A percentile compares a stretch with the other conserved stretches of the same genome.
Evolutionary conservation across 2,888 invertebrate genomes (phyloP).

Genomic region (Fabriciana adippe): DNA sequence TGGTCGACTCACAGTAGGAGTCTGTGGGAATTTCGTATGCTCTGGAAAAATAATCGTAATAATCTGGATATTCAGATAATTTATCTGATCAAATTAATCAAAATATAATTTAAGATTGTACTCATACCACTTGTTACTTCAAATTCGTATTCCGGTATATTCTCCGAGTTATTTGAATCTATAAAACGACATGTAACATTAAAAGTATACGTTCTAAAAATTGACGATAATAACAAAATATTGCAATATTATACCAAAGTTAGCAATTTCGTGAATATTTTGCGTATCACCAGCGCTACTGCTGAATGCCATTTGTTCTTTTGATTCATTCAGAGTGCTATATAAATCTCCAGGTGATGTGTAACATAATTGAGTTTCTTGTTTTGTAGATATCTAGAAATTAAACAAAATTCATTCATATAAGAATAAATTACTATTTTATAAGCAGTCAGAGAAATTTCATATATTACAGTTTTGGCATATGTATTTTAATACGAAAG

Average conservation of each 20-base stretch:
- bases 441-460: no score
- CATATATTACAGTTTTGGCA: no score
- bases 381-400: slow-evolving; percentile 13
- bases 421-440: neutral
- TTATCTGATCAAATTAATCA: neutral
- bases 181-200: neutral
- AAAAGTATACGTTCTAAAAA: neutral
- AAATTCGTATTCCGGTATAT: slow-evolving; percentile 13
- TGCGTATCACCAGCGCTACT: slow-evolving; percentile 35
- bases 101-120: slow-evolving; percentile 2
- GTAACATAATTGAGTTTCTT: slow-evolving; percentile 4
- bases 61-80: neutral
- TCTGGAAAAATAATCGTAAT: slow-evolving; percentile 10
- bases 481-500: no score
- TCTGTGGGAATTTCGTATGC: slow-evolving; percentile 40
- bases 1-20: slow-evolving; percentile 52
- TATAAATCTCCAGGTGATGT: slow-evolving; percentile 2
- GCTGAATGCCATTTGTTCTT: slow-evolving; percentile 22
- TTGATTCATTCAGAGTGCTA: slow-evolving; percentile 22
- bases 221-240: neutral
- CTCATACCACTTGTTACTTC: slow-evolving; percentile 2
- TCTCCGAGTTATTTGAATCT: neutral
- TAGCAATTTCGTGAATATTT: slow-evolving; percentile 41
- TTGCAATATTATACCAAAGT: slow-evolving; percentile 40
- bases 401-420: slow-evolving; percentile 14